Conservation (phyloP, 1,140 invertebrate species). For the Plodia interpunctella region DNA sequence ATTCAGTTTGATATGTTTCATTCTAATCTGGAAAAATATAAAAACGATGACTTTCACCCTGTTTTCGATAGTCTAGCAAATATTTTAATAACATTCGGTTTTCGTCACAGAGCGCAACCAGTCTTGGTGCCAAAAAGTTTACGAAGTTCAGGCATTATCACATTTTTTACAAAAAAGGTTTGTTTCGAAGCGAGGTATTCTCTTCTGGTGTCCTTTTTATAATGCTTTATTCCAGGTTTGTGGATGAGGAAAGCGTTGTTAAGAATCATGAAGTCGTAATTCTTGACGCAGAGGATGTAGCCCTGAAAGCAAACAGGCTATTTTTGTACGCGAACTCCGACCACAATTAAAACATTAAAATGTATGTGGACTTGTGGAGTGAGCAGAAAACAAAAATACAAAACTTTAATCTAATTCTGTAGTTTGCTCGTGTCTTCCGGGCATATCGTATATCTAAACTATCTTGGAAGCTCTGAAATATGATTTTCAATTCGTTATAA, state of each 20-base stretch:
- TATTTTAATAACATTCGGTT: slow-evolving; percentile 1
- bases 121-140: slow-evolving; percentile 87
- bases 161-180: slow-evolving; percentile 86
- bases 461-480: neutral
- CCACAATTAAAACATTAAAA: neutral
- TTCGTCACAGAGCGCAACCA: slow-evolving; percentile 87
- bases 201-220: slow-evolving; percentile 85
- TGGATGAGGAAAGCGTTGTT: slow-evolving; percentile 94
- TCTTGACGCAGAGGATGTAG: slow-evolving; percentile 89
- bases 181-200: slow-evolving; percentile 87
- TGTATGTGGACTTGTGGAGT: neutral
- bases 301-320: slow-evolving; percentile 79
- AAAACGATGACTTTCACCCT: neutral
- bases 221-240: slow-evolving; percentile 90
- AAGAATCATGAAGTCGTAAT: slow-evolving; percentile 93
- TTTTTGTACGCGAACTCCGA: neutral
- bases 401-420: neutral
- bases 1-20: neutral
- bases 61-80: neutral
- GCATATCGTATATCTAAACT: neutral
- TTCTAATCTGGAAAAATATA: neutral
- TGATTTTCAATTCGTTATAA: no score
- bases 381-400: neutral
- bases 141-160: slow-evolving; percentile 90
- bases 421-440: neutral